Base-by-base conservation (phyloP, 2,888 invertebrate species). In the Willowsia nigromaculata region DNA sequence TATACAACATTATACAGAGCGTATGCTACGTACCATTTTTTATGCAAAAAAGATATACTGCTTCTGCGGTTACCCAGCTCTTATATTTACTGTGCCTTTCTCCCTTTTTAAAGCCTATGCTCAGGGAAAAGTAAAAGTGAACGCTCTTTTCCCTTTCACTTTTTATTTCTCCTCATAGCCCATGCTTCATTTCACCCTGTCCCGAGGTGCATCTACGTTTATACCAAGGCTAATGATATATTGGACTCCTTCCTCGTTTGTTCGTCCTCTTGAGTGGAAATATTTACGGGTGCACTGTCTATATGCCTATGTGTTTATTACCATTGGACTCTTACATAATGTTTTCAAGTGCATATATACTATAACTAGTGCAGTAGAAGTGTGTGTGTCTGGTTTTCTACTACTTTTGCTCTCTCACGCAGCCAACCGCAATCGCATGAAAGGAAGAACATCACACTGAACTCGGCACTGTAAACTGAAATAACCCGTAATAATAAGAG, bases 341-440 rank as follows among this genome's bases (percentile, higher is more conserved):
- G 37, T 37, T 9, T 37, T 9, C 40, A 15, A 30, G 22, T 11
- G n/a, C n/a, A 25, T 18, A 11, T 33, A 11, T 33, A 30, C 11
- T 7, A 59, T 27, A 22, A 22, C 2, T 59, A 11, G 4, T 25
- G 47, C 43, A 4, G n/a, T 11, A 9, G 50, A 4, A n/a, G 7
- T 15, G 50, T 50, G 50, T 50, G 50, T 50, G 50, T 6, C 50
- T 13, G n/a, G n/a, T n/a, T n/a, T n/a, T n/a, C n/a, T n/a, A n/a
- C n/a, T n/a, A n/a, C 50, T 50, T 43, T 76, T 27, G 15, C 47
- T 30, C 78, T 78, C 15, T 27, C 78, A 78, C 78, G 78, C 78
- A 78, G 5, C 33, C 15, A 53, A 78, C 50, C 78, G 78, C 78
- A 78, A 78, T 78, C 53, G 15, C 76, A 78, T 78, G 11, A 50